Evolutionary conservation across 2,797 vertebrate species (phyloP), one percentile per base, ranked within the genome.

Genomic region (Paedocypris micromegethes): DNA sequence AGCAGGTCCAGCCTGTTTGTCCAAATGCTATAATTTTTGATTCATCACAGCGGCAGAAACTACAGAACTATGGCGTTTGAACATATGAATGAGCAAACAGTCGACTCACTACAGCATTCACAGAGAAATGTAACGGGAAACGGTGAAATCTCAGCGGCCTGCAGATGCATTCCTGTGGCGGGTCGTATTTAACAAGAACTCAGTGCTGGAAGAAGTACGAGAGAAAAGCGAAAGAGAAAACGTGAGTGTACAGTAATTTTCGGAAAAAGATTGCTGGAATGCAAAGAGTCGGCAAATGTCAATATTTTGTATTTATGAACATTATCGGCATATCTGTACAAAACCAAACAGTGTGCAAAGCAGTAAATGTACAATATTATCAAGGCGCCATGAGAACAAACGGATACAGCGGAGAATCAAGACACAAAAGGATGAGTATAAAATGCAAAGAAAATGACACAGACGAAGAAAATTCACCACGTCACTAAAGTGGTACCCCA

Each of bases 11-110:
- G 79, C 84, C 77, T 58, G 52, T 37, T 80, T 74, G 84, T 75
- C 84, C 83, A 69, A 70, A 72, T 42, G 51, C 72, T 65, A 86
- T 86, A 80, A 87, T 87, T 86, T 23, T 86, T 84, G 80, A 83
- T 68, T 68, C 74, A 84, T 86, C 73, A 75, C 84, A 85, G 85
- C 81, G 79, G 71, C 76, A 72, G 76, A 72, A 77, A 83, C 74
- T 80, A 80, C 76, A 75, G n/a, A 57, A 70, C 67, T 84, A 87
- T 83, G 82, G 83, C 78, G 78, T 83, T 82, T 78, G 83, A 88
- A 87, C 81, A 81, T 64, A 39, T n/a, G 46, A 47, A 51, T 64
- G 57, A 59, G 62, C 68, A 78, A 78, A 78, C 68, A 74, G 64
- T 75, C 54, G 41, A 40, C 68, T 66, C 52, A 51, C 54, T 68